Percentiles rank a stretch among this genome's conserved stretches.
phyloP scores from a whole-genome alignment of 2,113 vertebrate species.

The Pristiophorus japonicus region DNA sequence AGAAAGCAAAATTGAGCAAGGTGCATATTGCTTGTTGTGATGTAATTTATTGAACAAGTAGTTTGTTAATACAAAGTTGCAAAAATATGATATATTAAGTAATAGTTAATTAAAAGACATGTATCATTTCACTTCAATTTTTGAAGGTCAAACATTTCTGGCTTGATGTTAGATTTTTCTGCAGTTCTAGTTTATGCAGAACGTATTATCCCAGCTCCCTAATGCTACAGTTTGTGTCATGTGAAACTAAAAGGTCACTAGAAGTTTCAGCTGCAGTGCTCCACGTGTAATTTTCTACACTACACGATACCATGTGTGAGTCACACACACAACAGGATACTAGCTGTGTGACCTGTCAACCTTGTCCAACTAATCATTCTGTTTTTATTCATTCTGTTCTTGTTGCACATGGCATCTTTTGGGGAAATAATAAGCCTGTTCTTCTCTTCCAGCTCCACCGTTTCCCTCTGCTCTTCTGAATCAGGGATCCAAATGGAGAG shows the following conservation, averaged over 20 bases:
- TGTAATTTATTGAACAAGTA: not conserved
- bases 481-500: no score
- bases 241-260: not conserved
- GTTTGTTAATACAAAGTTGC: not conserved
- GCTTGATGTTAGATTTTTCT: not conserved
- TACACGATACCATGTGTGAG: not conserved
- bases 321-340: constrained; percentile 5
- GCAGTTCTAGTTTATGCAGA: not conserved
- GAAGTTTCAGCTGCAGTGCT: not conserved
- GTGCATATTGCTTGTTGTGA: not conserved
- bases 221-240: not conserved
- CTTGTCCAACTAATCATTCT: not conserved
- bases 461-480: not conserved
- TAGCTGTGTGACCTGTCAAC: not conserved
- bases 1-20: not conserved
- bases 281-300: not conserved
- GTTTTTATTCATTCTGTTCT: not conserved
- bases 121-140: not conserved
- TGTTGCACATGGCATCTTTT: not conserved
- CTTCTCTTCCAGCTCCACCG: not conserved
- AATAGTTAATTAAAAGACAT: not conserved
- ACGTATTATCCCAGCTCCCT: not conserved
- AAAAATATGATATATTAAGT: not conserved
- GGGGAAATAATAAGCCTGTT: not conserved
- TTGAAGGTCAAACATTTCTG: not conserved